Evolutionary conservation across 2,113 vertebrate genomes (phyloP).

Genomic region (Laticauda laticaudata): DNA sequence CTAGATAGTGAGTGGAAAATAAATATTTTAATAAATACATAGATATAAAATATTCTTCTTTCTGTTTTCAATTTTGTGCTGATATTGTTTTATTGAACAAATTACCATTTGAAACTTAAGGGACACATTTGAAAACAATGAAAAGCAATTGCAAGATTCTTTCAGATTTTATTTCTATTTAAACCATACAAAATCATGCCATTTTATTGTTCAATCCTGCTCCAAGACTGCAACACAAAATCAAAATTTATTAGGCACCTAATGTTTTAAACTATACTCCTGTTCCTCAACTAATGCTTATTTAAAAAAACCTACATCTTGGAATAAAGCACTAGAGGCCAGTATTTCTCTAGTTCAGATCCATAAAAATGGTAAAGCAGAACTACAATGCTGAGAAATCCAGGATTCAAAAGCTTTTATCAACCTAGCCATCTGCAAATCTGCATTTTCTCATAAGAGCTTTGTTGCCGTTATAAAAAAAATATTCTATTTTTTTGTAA

Average conservation of each 20-base stretch:
- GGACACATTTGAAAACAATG: not conserved
- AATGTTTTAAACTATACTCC: not conserved
- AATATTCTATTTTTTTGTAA: not conserved
- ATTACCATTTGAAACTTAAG: conserved; percentile 8
- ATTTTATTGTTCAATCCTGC: not conserved
- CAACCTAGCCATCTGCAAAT: not conserved
- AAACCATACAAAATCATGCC: not conserved
- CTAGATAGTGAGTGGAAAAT: not conserved
- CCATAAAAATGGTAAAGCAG: not conserved
- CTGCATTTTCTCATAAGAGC: not conserved
- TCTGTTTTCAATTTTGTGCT: not conserved
- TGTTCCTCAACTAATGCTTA: not conserved
- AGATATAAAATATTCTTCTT: not conserved
- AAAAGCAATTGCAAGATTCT: conserved; percentile 1
- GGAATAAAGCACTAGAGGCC: conserved; percentile 48
- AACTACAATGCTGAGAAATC: not conserved
- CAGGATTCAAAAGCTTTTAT: not conserved
- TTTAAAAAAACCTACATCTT: not conserved
- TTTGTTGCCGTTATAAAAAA: not conserved
- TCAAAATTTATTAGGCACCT: not conserved
- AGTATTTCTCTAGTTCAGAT: conserved; percentile 31
- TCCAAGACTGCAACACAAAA: not conserved
- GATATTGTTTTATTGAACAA: conserved; percentile 11
- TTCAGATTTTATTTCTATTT: not conserved
- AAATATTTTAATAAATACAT: not conserved